Conservation (phyloP, 1,140 invertebrate genomes). For the Caenorhabditis brenneri region DNA sequence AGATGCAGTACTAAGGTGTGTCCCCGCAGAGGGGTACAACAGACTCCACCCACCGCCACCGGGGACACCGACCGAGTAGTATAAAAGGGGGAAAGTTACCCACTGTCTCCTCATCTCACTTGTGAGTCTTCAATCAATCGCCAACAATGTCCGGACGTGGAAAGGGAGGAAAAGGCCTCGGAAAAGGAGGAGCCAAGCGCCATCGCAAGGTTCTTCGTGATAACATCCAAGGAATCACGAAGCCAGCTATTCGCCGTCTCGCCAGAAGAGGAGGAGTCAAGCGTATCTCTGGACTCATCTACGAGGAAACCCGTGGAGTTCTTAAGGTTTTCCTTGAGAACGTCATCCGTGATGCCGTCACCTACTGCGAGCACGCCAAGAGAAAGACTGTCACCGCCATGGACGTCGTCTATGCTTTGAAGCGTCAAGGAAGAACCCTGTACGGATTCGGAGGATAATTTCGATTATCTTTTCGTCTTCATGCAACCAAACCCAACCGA, state of each 20-base stretch:
- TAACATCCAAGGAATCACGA: constrained; percentile 77
- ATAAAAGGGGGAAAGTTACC: too few species aligned
- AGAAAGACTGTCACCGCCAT: constrained; percentile 83
- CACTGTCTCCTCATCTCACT: too few species aligned
- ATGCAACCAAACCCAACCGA: constrained; percentile 19
- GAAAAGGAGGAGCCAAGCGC: constrained; percentile 74
- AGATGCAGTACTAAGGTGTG: too few species aligned
- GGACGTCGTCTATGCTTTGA: constrained; percentile 84
- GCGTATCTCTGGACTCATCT: constrained; percentile 78
- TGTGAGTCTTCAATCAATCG: too few species aligned
- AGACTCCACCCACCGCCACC: too few species aligned
- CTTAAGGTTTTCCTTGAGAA: constrained; percentile 83
- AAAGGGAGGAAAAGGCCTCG: constrained; percentile 73
- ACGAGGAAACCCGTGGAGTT: too few species aligned
- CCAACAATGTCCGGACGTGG: constrained; percentile 71
- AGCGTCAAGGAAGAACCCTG: constrained; percentile 80
- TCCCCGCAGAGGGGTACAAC: too few species aligned
- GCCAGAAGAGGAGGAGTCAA: constrained; percentile 77
- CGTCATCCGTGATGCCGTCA: constrained; percentile 82
- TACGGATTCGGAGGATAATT: constrained; percentile 75
- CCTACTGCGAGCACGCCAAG: constrained; percentile 82
- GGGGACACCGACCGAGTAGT: too few species aligned
- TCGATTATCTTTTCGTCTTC: neutral
- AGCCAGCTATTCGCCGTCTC: constrained; percentile 78
- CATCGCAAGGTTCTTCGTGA: neutral